Evolutionary conservation across 1,140 invertebrate species (phyloP), one percentile per base, ranked within the genome.

Genomic region (Leptinotarsa lineolata): DNA sequence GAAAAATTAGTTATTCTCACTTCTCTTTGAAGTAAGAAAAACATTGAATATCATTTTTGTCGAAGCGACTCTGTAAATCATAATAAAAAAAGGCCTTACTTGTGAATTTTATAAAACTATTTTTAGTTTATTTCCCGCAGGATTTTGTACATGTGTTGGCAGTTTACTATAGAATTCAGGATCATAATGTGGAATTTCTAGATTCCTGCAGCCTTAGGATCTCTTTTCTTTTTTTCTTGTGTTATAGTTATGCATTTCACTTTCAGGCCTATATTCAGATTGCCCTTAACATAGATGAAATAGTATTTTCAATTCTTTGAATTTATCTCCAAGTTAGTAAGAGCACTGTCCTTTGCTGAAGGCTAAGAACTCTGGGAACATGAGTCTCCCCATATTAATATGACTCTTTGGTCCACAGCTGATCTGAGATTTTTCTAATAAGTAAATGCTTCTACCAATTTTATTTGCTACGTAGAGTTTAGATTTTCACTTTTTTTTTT

Each of bases 121-220:
- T 2, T 48, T 48, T 12, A 20, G 60, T 18, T 61, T 18, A 61
- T 61, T 61, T 61, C 13, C 18, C n/a, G 6, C 18, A 20, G 18
- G 60, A 61, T 61, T 22, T 18, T 18, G 6, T 3, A 21, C 18
- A 22, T 18, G 18, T 13, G 11, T 16, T 61, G 60, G 60, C 18
- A 61, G 60, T 61, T 61, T 61, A 21, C n/a, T 60, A 22, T 61
- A 61, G 22, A 61, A 61, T 61, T 61, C 60, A 16, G 60, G 60
- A 21, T 4, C 60, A 0, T 61, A 61, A 20, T 61, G 60, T 16
- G 18, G 60, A 13, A 61, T 61, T 61, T 11, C 21, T 61, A 61
- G 60, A 61, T 61, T 61, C 4, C 1, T 61, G 18, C 11, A 61
- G 60, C 18, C 18, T 20, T n/a, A 61, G 18, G 18, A 3, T 61